A percentile compares a stretch with the other conserved stretches of the same genome.
phyloP scores from a whole-genome alignment of 2,888 invertebrate genomes.

The Watsonalla cultraria region DNA sequence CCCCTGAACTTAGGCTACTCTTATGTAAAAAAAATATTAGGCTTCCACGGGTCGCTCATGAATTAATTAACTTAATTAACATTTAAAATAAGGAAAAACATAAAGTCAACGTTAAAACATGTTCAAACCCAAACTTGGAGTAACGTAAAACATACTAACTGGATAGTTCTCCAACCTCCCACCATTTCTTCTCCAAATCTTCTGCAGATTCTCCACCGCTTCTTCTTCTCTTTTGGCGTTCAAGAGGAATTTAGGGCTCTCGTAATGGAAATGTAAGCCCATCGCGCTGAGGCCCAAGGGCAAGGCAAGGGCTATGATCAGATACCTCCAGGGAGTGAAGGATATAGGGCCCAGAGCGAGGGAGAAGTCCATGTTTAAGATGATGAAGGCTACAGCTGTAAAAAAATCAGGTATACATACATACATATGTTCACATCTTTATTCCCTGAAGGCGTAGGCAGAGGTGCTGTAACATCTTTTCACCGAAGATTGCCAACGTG shows the following conservation, averaged over 20 bases:
- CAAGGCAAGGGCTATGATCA: conserved; percentile 54
- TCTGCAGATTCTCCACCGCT: conserved; percentile 78
- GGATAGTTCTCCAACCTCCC: conserved; percentile 19
- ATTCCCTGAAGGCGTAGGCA: too few relatives aligned
- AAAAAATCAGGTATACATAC: not conserved
- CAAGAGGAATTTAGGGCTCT: conserved; percentile 86
- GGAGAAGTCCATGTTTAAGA: conserved; percentile 32
- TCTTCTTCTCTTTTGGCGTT: conserved; percentile 77
- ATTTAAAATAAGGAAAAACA: too few relatives aligned
- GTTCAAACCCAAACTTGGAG: too few relatives aligned
- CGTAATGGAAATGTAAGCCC: conserved; percentile 78
- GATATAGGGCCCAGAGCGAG: conserved; percentile 29
- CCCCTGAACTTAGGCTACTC: too few relatives aligned
- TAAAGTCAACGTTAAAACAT: too few relatives aligned
- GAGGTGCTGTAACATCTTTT: too few relatives aligned
- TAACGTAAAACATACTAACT: conserved; percentile 12
- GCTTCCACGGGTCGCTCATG: too few relatives aligned
- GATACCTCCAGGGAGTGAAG: conserved; percentile 47
- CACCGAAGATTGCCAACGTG: too few relatives aligned
- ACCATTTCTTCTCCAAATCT: conserved; percentile 78
- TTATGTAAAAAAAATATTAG: too few relatives aligned
- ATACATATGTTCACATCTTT: too few relatives aligned
- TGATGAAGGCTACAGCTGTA: conserved; percentile 33
- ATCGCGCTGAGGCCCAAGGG: conserved; percentile 78
- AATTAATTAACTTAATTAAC: too few relatives aligned